Conservation (phyloP, 2,888 invertebrate species). For the Parthenolecanium corni region DNA sequence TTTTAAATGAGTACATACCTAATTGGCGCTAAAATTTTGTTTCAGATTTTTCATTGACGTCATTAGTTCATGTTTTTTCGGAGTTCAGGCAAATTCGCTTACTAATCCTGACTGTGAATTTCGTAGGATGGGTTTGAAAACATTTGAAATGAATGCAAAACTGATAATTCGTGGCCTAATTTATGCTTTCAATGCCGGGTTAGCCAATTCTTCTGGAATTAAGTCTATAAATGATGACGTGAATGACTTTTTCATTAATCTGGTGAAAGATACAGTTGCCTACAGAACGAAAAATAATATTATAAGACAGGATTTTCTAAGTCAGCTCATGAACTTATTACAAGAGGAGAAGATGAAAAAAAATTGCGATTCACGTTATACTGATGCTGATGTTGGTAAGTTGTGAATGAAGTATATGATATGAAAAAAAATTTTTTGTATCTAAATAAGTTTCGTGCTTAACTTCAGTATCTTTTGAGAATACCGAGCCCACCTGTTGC, state of each 20-base stretch:
- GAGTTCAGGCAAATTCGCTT: constrained; percentile 7
- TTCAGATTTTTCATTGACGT: constrained; percentile 20
- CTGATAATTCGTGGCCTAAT: neutral
- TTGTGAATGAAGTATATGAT: neutral
- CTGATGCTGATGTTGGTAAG: neutral
- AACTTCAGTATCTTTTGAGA: neutral
- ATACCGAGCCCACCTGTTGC: neutral
- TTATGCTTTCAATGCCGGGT: neutral
- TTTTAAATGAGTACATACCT: no score
- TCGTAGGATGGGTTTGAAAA: neutral
- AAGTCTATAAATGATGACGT: neutral
- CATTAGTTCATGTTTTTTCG: constrained; percentile 25
- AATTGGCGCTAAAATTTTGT: no score
- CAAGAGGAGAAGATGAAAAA: neutral
- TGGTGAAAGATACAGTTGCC: constrained; percentile 18
- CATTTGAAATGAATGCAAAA: neutral
- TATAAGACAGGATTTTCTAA: constrained; percentile 19
- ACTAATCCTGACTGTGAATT: constrained; percentile 11
- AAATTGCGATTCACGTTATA: neutral
- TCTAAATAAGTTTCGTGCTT: neutral
- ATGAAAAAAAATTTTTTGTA: neutral
- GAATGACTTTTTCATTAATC: constrained; percentile 17
- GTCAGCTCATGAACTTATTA: constrained; percentile 7
- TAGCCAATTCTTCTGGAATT: neutral
- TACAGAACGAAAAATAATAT: constrained; percentile 20